Base-by-base conservation (phyloP, 2,888 invertebrate species). In the Octonoba sinensis region DNA sequence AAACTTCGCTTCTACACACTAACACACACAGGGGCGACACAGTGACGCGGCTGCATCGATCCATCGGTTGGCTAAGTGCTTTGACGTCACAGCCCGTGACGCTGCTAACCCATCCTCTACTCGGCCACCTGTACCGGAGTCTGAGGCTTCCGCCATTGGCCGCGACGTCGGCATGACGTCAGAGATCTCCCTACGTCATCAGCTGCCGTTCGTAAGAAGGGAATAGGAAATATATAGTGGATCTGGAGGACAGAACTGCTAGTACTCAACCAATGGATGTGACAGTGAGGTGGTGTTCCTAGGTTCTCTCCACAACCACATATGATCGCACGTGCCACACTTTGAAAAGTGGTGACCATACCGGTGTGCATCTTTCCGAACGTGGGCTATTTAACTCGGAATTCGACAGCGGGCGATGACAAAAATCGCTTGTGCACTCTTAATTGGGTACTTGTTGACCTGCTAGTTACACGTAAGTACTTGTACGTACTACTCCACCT, bases 391-490 rank as follows among this genome's bases (percentile, higher is more conserved):
- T 73, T 73, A 47, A 62, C 15, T n/a, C 16, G 44, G 54, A 12
- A 20, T 69, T 67, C 36, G 36, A 6, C 11, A 2, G 36, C 11
- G 8, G 8, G 36, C 36, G 36, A 36, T 36, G 36, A 36, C 36
- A 36, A 36, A 36, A 36, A 8, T 36, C 36, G 36, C 36, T 36
- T 36, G 36, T 36, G 36, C 36, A 36, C 36, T 36, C 36, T 36
- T 36, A 54, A 44, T 54, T 46, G 79, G 62, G 64, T 47, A 20
- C 79, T 24, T 49, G 44, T 62, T 11, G 79, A 81, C 16, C 27
- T 73, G 79, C 47, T 81, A 81, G 73, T 81, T 67, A 62, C 67
- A 69, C 74, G 79, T 81, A 49, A 81, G 79, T 81, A 81, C 47
- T 16, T 54, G 8, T 1, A 13, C n/a, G 18, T 51, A 64, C 36